A percentile compares a stretch with the other conserved stretches of the same genome.
Conservation (phyloP, 2,113 vertebrate species). For the Bolborhynchus lineola region DNA sequence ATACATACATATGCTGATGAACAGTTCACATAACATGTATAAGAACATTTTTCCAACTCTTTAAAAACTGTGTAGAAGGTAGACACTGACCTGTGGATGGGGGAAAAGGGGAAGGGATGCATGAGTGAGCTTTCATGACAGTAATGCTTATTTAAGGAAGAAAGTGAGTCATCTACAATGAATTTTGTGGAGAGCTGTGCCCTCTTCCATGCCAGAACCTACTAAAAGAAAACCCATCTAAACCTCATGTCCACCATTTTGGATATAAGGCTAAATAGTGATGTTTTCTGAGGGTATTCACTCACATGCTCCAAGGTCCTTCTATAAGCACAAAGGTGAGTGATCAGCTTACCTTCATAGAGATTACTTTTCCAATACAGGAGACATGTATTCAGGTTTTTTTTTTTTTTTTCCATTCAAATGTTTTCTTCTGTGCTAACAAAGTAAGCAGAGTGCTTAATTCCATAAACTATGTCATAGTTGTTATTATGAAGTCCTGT, state of each 20-base stretch:
- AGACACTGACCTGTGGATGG: background rate
- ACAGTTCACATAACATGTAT: background rate
- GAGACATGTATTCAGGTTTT: background rate
- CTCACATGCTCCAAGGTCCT: background rate
- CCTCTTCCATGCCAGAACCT: background rate
- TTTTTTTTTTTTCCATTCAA: background rate
- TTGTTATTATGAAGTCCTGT: background rate
- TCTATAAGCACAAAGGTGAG: background rate
- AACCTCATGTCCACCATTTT: background rate
- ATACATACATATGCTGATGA: background rate
- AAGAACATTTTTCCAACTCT: background rate
- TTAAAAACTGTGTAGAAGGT: background rate
- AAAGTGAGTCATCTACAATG: background rate
- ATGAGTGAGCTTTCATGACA: background rate
- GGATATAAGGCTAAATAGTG: background rate
- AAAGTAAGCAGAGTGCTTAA: background rate
- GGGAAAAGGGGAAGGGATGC: accelerated
- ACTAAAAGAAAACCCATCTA: background rate
- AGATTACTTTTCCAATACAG: background rate
- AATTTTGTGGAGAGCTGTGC: background rate
- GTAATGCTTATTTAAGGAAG: background rate
- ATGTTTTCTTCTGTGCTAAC: background rate
- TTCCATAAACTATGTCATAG: background rate
- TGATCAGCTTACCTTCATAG: background rate
- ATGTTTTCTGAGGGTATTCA: background rate